A percentile compares a stretch with the other conserved stretches of the same genome.
Evolutionary conservation across 2,113 vertebrate species (phyloP).

Genomic region (Callipepla squamata): DNA sequence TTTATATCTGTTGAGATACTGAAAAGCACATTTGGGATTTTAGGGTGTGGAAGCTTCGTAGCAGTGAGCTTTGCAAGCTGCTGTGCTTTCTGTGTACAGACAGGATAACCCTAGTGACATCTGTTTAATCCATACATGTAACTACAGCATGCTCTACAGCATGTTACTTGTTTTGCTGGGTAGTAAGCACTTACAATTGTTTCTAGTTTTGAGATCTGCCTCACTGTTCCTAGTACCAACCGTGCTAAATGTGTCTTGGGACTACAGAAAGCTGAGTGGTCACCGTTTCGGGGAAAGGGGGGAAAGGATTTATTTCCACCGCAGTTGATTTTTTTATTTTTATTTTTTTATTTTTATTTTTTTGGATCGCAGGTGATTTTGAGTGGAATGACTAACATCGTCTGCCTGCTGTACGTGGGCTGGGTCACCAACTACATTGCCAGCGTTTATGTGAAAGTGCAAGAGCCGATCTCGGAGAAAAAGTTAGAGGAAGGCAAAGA

Average conservation of each 20-base stretch:
- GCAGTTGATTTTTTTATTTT: conserved; percentile 50
- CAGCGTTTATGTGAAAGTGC: conserved; percentile 94
- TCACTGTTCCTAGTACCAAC: background rate
- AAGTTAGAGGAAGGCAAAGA: conserved; percentile 93
- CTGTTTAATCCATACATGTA: background rate
- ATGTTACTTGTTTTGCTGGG: background rate
- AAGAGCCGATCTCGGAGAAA: conserved; percentile 89
- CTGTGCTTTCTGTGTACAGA: background rate
- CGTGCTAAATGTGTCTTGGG: background rate
- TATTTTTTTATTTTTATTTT: conserved; percentile 44
- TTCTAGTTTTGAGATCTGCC: background rate
- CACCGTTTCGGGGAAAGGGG: background rate
- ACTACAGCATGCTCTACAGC: background rate
- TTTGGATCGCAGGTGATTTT: conserved; percentile 86
- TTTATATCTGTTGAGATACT: background rate
- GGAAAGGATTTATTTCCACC: background rate
- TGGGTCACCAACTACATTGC: conserved; percentile 99
- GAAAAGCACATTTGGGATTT: background rate
- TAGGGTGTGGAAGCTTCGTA: background rate
- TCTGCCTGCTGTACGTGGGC: conserved; percentile 96
- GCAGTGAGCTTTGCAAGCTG: background rate
- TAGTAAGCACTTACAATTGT: background rate
- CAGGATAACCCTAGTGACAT: background rate
- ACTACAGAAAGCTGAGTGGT: background rate
- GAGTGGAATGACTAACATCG: conserved; percentile 98